A percentile compares a stretch with the other conserved stretches of the same genome.
These are phyloP conservation scores for Bombus terrestris DNA, from an alignment of 1,140 invertebrate genomes.

Conservation along the genomic window DNA sequence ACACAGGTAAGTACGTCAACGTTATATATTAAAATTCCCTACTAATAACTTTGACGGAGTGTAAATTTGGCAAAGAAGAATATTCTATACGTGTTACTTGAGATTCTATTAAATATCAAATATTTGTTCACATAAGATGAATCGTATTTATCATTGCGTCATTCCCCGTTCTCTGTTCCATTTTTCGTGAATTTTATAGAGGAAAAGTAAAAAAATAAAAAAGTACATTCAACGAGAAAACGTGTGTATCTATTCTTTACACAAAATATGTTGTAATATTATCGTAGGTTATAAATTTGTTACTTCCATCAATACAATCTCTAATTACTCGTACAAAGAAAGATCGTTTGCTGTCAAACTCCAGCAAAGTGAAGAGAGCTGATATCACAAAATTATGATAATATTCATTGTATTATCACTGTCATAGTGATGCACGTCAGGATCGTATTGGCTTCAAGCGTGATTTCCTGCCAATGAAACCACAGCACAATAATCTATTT, in stretches of 20 bases:
- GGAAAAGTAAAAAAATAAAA: background rate
- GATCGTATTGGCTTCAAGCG: background rate
- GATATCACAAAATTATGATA: no score
- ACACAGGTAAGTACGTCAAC: background rate
- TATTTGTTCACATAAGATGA: background rate
- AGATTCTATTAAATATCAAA: background rate
- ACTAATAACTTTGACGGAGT: background rate
- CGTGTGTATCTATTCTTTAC: background rate
- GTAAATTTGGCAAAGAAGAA: background rate
- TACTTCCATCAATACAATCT: no score
- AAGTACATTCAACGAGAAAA: background rate
- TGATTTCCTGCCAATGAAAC: conserved; percentile 5
- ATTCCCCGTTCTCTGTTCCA: background rate
- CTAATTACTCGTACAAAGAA: no score
- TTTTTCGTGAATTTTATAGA: background rate
- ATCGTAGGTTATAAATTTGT: background rate
- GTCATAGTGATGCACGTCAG: background rate
- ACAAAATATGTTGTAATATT: background rate
- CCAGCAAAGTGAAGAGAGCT: no score
- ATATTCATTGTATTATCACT: background rate
- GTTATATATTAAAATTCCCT: background rate
- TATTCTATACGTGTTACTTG: background rate
- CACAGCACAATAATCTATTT: conserved; percentile 1
- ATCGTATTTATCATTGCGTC: background rate
- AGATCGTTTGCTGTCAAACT: no score